Evolutionary conservation across 2,113 vertebrate genomes (phyloP), one percentile per base, ranked within the genome.

Genomic region (Candoia aspera): DNA sequence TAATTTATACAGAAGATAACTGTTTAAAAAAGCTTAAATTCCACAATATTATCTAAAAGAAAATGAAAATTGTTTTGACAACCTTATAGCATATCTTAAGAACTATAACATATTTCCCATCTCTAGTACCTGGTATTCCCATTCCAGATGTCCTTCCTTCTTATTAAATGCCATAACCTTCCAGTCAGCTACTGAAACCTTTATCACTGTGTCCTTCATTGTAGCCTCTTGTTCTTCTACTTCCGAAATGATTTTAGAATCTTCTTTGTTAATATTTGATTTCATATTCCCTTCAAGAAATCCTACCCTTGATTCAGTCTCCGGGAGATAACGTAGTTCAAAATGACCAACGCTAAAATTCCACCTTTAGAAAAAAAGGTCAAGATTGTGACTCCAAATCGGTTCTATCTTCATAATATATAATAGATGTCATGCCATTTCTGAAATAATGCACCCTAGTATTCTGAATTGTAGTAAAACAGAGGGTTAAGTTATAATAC

Each of bases 291-390:
- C 98, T 95, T 99, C 99, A 93, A 99, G 97, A 96, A 98, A 99
- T 95, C 98, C 98, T 0, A 98, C 96, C 89, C 97, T 97, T 2
- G 97, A 97, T 96, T 98, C 98, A 73, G 97, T 94, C 94, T 99
- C 98, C 46, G 98, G 98, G 94, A 98, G 92, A 15, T 99, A 98
- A 94, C 98, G 99, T 94, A 99, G 97, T 97, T 99, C 98, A 91
- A 99, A 99, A 97, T 98, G 99, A 86, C 99, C 99, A 83, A 99
- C 99, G 4, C 99, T 99, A 97, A 99, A 99, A 98, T 99, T 99
- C 99, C 99, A 99, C 98, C 99, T 99, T 95, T 94, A 97, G n/a
- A 94, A 97, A 97, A 96, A 92, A 95, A 97, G 89, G 68, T 93
- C 23, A 94, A 2, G 83, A 79, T 86, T 90, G 59, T 87, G 57